phyloP scores from a whole-genome alignment of 2,888 invertebrate genomes.

The Tenthredo distinguenda region DNA sequence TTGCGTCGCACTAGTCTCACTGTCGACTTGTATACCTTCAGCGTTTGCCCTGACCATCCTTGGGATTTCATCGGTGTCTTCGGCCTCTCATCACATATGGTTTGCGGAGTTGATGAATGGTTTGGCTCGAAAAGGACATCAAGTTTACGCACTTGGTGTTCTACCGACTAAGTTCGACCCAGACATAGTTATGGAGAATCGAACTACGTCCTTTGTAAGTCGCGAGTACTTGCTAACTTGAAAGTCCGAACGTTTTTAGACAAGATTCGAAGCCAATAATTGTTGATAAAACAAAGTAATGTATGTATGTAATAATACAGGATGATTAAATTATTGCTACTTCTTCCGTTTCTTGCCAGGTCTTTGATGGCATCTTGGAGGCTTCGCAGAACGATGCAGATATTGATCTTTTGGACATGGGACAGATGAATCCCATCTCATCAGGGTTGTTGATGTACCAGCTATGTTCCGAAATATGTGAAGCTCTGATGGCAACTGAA shows the following conservation, averaged over 20 bases:
- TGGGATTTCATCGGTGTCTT: neutral
- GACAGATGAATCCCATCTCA: no score
- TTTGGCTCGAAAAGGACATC: conserved; percentile 13
- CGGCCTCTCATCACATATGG: conserved; percentile 25
- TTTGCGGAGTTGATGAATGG: conserved; percentile 8
- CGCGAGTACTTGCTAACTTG: neutral
- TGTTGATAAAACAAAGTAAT: neutral
- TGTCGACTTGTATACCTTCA: neutral
- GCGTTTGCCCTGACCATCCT: neutral
- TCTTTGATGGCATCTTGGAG: neutral
- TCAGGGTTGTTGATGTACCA: neutral
- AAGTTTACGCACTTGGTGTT: conserved; percentile 9
- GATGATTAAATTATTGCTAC: neutral
- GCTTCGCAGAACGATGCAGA: no score
- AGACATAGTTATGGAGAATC: neutral
- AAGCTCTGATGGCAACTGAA: neutral
- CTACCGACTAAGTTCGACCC: neutral
- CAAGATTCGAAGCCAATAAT: neutral
- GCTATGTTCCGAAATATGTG: neutral
- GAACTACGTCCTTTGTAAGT: conserved; percentile 5
- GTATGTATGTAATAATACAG: neutral
- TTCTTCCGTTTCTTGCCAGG: neutral
- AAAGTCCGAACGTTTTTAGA: neutral
- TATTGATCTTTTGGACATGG: no score
- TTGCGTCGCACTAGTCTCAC: neutral